phyloP scores from a whole-genome alignment of 2,797 vertebrate genomes.

The Tolypeutes matacus region DNA sequence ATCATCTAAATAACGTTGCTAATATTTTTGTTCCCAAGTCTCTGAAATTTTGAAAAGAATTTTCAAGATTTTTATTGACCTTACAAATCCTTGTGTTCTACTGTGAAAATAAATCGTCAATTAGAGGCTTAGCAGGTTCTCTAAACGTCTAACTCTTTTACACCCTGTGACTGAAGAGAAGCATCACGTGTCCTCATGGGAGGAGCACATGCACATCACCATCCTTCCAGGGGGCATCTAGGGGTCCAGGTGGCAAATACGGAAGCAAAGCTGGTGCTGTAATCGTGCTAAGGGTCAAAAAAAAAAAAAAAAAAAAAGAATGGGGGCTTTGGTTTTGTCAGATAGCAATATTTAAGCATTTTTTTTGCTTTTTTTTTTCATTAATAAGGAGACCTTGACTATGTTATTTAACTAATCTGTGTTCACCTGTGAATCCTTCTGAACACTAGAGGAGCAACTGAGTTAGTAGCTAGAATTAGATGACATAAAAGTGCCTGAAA shows the following conservation, averaged over 20 bases:
- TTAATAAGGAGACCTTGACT: no score
- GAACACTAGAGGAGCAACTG: no score
- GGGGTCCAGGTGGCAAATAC: background rate
- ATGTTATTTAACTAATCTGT: no score
- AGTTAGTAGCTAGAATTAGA: no score
- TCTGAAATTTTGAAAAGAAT: slow-evolving; percentile 13
- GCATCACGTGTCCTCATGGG: background rate
- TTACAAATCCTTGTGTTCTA: background rate
- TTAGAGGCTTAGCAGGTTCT: background rate
- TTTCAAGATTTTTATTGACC: slow-evolving; percentile 1
- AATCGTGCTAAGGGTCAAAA: no score
- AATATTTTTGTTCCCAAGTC: background rate
- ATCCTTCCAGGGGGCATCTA: background rate
- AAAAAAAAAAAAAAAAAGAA: no score
- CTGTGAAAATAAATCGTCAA: background rate
- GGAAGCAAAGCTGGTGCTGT: no score
- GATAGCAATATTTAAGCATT: no score
- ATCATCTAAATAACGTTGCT: background rate
- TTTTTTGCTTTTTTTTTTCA: no score
- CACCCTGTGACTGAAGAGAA: background rate
- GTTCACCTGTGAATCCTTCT: no score
- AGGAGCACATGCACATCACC: background rate
- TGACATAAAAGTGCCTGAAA: no score
- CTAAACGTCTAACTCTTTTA: background rate
- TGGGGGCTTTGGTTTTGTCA: no score